Percentiles rank a stretch among this genome's conserved stretches.
phyloP scores from a whole-genome alignment of 2,113 vertebrate genomes.

The Nesogale talazaci region DNA sequence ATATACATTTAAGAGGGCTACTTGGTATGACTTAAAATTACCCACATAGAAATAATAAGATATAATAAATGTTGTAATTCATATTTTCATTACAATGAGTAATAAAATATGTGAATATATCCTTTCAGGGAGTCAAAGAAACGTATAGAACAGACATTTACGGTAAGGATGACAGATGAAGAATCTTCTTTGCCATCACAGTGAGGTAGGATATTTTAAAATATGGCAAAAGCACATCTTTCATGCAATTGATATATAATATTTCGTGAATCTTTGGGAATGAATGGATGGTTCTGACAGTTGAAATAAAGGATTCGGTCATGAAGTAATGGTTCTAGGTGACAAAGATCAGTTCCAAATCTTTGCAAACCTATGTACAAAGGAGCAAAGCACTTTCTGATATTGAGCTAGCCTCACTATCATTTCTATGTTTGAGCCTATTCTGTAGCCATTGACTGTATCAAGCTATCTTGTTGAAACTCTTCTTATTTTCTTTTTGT shows the following conservation, averaged over 20 bases:
- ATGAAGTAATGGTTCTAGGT: neutral
- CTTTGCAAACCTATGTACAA: neutral
- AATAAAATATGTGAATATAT: neutral
- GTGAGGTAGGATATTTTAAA: neutral
- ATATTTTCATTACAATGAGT: neutral
- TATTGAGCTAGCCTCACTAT: neutral
- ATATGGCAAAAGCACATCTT: neutral
- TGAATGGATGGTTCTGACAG: neutral
- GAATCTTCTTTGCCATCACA: neutral
- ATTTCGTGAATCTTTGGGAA: conserved; percentile 1
- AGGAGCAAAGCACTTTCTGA: neutral
- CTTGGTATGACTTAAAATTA: neutral
- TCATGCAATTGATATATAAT: neutral
- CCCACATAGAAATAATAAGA: neutral
- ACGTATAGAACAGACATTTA: neutral
- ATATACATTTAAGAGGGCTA: neutral
- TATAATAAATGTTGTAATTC: neutral
- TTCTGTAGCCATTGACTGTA: neutral
- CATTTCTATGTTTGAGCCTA: neutral
- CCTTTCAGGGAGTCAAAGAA: neutral
- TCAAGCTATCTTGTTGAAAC: neutral
- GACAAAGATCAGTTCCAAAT: neutral
- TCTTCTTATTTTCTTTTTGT: neutral
- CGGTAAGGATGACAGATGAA: neutral
- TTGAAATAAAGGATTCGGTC: neutral